Percentiles rank a stretch among this genome's conserved stretches.
phyloP scores from a whole-genome alignment of 2,113 vertebrate species.

The Trematomus loennbergii region DNA sequence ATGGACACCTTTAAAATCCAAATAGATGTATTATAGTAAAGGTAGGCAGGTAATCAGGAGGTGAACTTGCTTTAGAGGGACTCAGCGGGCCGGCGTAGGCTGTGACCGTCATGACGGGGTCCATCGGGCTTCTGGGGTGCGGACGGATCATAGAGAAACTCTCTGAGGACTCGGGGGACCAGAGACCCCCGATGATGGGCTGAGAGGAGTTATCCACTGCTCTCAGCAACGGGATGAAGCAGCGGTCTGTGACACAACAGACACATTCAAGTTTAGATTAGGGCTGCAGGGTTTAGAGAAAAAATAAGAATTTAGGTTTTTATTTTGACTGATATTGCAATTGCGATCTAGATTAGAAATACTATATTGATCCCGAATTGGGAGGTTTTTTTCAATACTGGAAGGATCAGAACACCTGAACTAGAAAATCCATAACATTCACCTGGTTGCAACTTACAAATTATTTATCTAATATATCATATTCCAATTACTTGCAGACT shows the following conservation, averaged over 20 bases:
- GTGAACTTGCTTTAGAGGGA: slow-evolving; percentile 90
- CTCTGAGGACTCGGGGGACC: slow-evolving; percentile 91
- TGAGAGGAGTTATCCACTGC: slow-evolving; percentile 93
- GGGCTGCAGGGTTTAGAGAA: no score
- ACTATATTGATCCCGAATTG: no score
- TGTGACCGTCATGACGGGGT: slow-evolving; percentile 90
- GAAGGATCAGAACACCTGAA: no score
- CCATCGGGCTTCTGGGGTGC: slow-evolving; percentile 86
- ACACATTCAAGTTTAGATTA: neutral
- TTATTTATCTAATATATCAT: no score
- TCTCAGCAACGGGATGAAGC: slow-evolving; percentile 92
- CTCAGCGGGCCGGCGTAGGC: slow-evolving; percentile 95
- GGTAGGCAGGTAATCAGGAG: neutral
- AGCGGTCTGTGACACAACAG: slow-evolving; percentile 85
- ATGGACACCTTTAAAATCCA: no score
- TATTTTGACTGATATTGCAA: no score
- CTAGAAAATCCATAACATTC: no score
- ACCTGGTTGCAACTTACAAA: no score
- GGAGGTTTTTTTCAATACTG: no score
- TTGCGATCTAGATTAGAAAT: no score
- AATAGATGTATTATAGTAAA: neutral
- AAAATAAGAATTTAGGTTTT: no score
- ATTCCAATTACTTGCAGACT: no score
- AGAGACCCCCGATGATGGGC: slow-evolving; percentile 91
- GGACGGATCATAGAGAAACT: slow-evolving; percentile 64